Percentiles rank a stretch among this genome's conserved stretches.
Evolutionary conservation across 2,113 vertebrate species (phyloP).

Genomic region (Agelaius phoeniceus): DNA sequence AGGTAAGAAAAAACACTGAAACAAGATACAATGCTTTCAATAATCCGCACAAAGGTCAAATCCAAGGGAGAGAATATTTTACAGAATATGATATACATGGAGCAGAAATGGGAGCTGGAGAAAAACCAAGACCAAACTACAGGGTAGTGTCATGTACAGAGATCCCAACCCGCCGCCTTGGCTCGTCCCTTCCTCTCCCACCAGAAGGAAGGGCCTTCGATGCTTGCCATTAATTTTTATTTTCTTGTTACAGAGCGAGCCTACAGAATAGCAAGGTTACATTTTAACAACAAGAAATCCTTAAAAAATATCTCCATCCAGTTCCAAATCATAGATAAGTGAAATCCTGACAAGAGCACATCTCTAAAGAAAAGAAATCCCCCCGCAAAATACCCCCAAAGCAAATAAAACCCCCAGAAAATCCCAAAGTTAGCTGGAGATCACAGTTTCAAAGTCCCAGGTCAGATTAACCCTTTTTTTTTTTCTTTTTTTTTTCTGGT

Average conservation of each 20-base stretch:
- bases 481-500: background rate
- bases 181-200: conserved; percentile 58
- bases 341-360: conserved; percentile 73
- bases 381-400: background rate
- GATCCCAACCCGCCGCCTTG: conserved; percentile 71
- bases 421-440: conserved; percentile 30
- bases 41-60: conserved; percentile 88
- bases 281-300: conserved; percentile 69
- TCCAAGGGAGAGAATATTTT: conserved; percentile 90
- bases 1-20: conserved; percentile 88
- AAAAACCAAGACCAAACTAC: conserved; percentile 87
- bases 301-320: conserved; percentile 75
- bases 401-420: background rate
- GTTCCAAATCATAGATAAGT: conserved; percentile 70
- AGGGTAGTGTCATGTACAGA: conserved; percentile 90
- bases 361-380: conserved; percentile 43
- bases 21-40: conserved; percentile 87
- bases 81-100: conserved; percentile 89
- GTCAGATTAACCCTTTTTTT: conserved; percentile 32
- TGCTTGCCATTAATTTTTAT: conserved; percentile 50
- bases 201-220: conserved; percentile 43
- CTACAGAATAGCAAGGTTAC: conserved; percentile 76
- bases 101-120: conserved; percentile 83
- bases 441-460: conserved; percentile 62
- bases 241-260: conserved; percentile 71